Evolutionary conservation across 2,797 vertebrate genomes (phyloP).

Genomic region (Lutjanus argentimaculatus): DNA sequence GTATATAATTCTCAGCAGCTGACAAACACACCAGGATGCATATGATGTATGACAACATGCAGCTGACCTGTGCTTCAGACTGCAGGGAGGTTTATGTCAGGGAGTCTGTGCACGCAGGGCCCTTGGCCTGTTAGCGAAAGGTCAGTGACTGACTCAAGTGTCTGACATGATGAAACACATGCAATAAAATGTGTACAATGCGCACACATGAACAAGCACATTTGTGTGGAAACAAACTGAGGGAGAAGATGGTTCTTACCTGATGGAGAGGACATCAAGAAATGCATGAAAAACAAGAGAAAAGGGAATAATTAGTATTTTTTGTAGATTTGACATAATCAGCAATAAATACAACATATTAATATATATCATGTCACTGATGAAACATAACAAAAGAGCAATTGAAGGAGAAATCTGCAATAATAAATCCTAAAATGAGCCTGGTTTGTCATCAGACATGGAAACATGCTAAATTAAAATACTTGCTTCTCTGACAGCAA

Average conservation of each 20-base stretch:
- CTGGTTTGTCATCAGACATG: no score
- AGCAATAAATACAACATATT: background rate
- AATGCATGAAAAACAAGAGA: slow-evolving; percentile 24
- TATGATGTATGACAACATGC: slow-evolving; percentile 54
- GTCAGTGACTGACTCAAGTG: slow-evolving; percentile 40
- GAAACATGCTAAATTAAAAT: no score
- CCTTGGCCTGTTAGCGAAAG: slow-evolving; percentile 44
- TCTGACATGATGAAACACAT: slow-evolving; percentile 37
- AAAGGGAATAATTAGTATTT: slow-evolving; percentile 11
- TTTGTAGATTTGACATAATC: background rate
- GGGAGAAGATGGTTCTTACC: slow-evolving; percentile 59
- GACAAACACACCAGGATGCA: slow-evolving; percentile 58
- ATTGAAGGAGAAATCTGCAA: slow-evolving; percentile 29
- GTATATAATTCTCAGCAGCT: slow-evolving; percentile 27
- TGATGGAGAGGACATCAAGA: slow-evolving; percentile 37
- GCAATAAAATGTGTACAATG: slow-evolving; percentile 13
- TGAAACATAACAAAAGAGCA: slow-evolving; percentile 45
- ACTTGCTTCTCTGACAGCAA: no score
- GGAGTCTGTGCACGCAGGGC: slow-evolving; percentile 14
- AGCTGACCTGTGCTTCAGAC: slow-evolving; percentile 49
- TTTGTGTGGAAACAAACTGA: background rate
- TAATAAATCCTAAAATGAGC: no score
- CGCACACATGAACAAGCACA: background rate
- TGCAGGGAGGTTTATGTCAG: slow-evolving; percentile 15
- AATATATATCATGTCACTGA: background rate